phyloP scores from a whole-genome alignment of 2,113 vertebrate genomes.

The Ceuthmochares aereus region DNA sequence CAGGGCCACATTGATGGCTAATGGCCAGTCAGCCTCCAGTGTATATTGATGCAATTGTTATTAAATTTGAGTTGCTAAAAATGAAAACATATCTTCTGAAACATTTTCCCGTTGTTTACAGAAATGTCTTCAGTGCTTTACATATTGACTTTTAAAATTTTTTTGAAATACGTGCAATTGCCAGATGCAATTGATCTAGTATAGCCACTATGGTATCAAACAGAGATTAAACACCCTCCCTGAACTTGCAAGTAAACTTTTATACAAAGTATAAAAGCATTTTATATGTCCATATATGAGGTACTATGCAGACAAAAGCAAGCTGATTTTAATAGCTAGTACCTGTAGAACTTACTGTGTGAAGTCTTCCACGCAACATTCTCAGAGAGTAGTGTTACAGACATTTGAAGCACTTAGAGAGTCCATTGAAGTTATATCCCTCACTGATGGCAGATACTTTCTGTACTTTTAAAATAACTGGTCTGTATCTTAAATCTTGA shows the following conservation, averaged over 20 bases:
- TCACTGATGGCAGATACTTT: not conserved
- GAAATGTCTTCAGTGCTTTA: not conserved
- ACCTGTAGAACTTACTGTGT: not conserved
- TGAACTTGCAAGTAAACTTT: not conserved
- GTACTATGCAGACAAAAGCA: not conserved
- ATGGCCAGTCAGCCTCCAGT: not conserved
- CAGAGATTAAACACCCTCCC: not conserved
- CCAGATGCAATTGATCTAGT: not conserved
- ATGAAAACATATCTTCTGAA: not conserved
- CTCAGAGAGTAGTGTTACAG: not conserved
- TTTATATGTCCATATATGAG: not conserved
- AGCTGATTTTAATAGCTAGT: not conserved
- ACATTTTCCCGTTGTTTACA: not conserved
- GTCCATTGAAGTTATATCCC: not conserved
- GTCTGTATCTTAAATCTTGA: not conserved
- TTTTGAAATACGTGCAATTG: not conserved
- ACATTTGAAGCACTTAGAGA: not conserved
- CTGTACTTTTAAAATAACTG: not conserved
- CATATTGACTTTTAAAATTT: not conserved
- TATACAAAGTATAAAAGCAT: not conserved
- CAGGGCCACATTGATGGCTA: not conserved
- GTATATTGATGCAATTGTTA: not conserved
- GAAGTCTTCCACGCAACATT: not conserved
- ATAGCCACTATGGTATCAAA: not conserved
- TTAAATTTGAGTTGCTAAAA: not conserved